Evolutionary conservation across 2,888 invertebrate genomes (phyloP), one percentile per base, ranked within the genome.

Genomic region (Lycia hirtaria): DNA sequence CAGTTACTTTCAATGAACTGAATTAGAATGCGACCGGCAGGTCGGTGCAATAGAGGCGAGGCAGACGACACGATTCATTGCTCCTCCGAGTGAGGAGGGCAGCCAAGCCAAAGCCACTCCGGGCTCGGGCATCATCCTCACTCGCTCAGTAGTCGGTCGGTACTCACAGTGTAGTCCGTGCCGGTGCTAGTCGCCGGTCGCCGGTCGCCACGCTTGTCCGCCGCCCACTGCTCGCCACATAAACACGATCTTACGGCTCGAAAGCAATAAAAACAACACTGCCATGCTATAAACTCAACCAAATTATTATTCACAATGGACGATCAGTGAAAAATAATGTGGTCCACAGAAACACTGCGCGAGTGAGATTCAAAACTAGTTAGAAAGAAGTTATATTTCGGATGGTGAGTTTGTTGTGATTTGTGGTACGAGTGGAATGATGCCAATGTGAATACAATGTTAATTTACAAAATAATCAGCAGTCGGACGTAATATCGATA

Each of bases 341-440:
- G 67, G 56, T 38, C 32, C n/a, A 49, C 41, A 56, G 58, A 66
- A 65, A 60, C 50, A 45, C 49, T 62, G 55, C 38, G 37, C 41
- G 47, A 56, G 67, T 69, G 63, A 62, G 35, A 41, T 54, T 67
- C 62, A 62, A 60, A 66, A 55, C 40, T 45, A 47, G 47, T 69
- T 58, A 57, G 50, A 68, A 62, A 60, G 56, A 60, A 62, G 65
- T 69, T 64, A 65, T 60, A 67, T 75, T 74, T 74, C 64, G 65
- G 68, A 71, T 56, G 75, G 77, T 78, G 68, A 78, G 78, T 80
- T 77, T 76, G 74, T 74, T 74, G 68, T 74, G 67, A 68, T 68
- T 72, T 65, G 61, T 70, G 62, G 59, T 64, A 60, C 56, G 58
- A 56, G 50, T 71, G 64, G 66, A 71, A 70, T 73, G 72, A 69